phyloP scores from a whole-genome alignment of 1,140 invertebrate genomes.

The Liolophura sinensis region DNA sequence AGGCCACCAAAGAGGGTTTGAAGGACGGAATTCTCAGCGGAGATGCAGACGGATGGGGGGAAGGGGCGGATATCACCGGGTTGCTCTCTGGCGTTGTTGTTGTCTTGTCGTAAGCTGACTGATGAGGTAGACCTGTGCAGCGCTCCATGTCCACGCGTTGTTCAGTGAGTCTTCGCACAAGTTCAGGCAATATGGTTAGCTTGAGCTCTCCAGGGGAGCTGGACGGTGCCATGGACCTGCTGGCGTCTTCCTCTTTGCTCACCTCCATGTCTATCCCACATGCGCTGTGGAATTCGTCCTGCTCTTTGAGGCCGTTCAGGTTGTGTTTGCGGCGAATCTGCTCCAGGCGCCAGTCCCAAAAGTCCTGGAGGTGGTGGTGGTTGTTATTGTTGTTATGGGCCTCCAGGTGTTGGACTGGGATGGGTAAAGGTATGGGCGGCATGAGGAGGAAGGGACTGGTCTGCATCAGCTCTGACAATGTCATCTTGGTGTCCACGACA shows the following conservation, averaged over 20 bases:
- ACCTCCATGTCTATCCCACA: too few relatives aligned
- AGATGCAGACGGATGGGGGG: not conserved
- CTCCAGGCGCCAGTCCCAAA: conserved; percentile 37
- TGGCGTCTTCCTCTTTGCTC: too few relatives aligned
- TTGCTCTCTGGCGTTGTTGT: not conserved
- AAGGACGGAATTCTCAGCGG: conserved; percentile 88
- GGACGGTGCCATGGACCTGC: not conserved
- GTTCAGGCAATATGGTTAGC: conserved; percentile 54
- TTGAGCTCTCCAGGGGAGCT: conserved; percentile 34
- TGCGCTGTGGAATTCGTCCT: not conserved
- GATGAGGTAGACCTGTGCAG: conserved; percentile 15
- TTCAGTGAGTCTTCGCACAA: conserved; percentile 55
- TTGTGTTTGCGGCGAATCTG: conserved; percentile 53
- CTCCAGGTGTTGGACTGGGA: not conserved
- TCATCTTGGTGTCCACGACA: conserved; percentile 15
- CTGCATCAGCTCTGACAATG: conserved; percentile 37
- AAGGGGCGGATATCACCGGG: not conserved
- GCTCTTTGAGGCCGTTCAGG: conserved; percentile 20
- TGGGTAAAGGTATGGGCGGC: conserved; percentile 28
- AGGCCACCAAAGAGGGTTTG: conserved; percentile 63
- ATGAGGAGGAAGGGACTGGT: conserved; percentile 23
- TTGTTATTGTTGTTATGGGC: not conserved
- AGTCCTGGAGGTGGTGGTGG: conserved; percentile 12
- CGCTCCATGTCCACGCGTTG: conserved; percentile 55
- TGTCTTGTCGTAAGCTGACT: conserved; percentile 4